phyloP scores from a whole-genome alignment of 2,797 vertebrate species.

The Ceryle rudis region DNA sequence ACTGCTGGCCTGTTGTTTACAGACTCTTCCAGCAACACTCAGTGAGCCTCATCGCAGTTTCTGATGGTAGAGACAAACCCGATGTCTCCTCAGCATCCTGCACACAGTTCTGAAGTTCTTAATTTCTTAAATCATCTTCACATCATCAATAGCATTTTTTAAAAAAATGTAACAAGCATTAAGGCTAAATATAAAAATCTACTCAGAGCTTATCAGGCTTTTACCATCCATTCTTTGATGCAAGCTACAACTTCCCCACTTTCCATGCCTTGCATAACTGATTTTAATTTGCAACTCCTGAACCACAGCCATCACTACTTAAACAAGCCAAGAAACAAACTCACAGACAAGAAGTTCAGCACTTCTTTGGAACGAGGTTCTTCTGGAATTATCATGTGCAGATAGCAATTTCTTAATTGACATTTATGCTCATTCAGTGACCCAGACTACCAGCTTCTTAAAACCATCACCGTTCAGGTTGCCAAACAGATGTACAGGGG shows the following conservation, averaged over 20 bases:
- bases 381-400: not conserved
- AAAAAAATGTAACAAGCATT: not conserved
- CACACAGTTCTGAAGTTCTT: not conserved
- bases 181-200: not conserved
- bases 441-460: not conserved
- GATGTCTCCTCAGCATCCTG: not conserved
- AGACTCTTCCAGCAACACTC: not conserved
- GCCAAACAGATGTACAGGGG: not conserved
- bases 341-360: not conserved
- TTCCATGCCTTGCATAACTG: not conserved
- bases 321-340: conserved; percentile 3
- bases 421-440: not conserved
- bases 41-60: not conserved
- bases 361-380: not conserved
- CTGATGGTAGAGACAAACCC: not conserved
- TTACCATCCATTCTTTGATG: not conserved
- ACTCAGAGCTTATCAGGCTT: not conserved
- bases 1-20: not conserved
- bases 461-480: not conserved
- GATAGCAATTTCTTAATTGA: not conserved
- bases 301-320: not conserved
- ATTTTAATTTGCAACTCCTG: not conserved
- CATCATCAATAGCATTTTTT: not conserved
- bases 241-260: not conserved
- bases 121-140: not conserved